Conservation (phyloP, 2,797 vertebrate genomes). For the Iguana delicatissima region DNA sequence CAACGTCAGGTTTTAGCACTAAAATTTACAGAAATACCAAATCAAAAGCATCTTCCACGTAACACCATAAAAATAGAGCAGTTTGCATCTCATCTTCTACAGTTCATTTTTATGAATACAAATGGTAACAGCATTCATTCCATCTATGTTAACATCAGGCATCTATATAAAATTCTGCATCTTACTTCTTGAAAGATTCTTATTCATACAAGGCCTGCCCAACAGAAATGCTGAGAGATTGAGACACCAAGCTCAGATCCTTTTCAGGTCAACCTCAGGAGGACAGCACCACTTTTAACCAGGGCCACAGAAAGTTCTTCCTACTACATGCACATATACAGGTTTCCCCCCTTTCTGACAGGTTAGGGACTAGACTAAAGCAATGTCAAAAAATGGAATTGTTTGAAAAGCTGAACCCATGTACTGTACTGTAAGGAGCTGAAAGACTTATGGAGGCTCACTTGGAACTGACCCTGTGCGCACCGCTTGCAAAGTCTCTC, state of each 20-base stretch:
- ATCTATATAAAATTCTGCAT: conserved; percentile 14
- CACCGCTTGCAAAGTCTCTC: too few species aligned
- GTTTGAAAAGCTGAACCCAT: too few species aligned
- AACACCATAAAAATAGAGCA: conserved; percentile 44
- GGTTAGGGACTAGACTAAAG: too few species aligned
- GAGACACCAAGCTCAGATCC: conserved; percentile 1
- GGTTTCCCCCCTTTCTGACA: too few species aligned
- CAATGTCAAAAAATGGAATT: too few species aligned
- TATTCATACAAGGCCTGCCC: conserved; percentile 22
- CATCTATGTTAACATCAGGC: conserved; percentile 11
- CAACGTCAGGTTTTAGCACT: conserved; percentile 35
- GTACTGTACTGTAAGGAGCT: too few species aligned
- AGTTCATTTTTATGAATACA: conserved; percentile 29
- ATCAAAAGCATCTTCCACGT: conserved; percentile 20
- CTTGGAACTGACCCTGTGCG: too few species aligned
- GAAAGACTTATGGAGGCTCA: too few species aligned
- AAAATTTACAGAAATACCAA: conserved; percentile 47
- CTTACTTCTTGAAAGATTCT: background rate
- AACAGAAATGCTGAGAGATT: background rate
- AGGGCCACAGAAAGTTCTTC: background rate
- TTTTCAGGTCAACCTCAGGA: background rate
- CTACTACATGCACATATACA: background rate
- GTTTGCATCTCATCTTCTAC: conserved; percentile 26
- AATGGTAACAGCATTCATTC: conserved; percentile 46
- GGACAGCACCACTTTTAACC: fast-evolving